A percentile compares a stretch with the other conserved stretches of the same genome.
phyloP scores from a whole-genome alignment of 2,113 vertebrate species.

The Anarhynchus alexandrinus region DNA sequence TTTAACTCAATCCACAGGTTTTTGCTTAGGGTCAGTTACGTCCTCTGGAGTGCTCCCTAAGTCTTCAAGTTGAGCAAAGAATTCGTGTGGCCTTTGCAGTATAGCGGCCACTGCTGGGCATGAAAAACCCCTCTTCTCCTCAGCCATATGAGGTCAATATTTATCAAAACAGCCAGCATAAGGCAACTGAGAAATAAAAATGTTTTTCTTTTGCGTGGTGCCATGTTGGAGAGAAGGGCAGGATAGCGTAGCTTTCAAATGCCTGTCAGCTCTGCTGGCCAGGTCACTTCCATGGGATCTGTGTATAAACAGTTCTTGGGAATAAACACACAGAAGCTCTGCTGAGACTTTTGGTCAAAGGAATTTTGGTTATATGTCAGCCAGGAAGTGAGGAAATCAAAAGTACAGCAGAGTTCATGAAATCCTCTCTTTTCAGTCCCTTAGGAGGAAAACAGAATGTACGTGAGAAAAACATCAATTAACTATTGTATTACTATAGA shows the following conservation, averaged over 20 bases:
- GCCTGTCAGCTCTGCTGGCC: background rate
- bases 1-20: background rate
- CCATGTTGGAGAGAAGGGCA: background rate
- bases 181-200: background rate
- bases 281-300: background rate
- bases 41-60: background rate
- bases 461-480: conserved; percentile 23
- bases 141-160: background rate
- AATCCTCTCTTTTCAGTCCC: conserved; percentile 27
- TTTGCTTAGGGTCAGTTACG: background rate
- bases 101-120: background rate
- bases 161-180: background rate
- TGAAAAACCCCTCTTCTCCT: background rate
- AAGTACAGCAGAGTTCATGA: conserved; percentile 48
- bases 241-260: background rate
- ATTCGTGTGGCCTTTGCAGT: background rate
- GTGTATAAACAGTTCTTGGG: background rate
- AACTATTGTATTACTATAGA: background rate
- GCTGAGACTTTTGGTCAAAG: background rate
- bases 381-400: conserved; percentile 45
- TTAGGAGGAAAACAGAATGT: conserved; percentile 27
- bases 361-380: conserved; percentile 39
- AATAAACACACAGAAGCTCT: conserved; percentile 49
- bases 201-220: background rate
- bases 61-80: background rate